A percentile compares a stretch with the other conserved stretches of the same genome.
phyloP scores from a whole-genome alignment of 1,140 invertebrate genomes.

The Globodera ellingtonae region DNA sequence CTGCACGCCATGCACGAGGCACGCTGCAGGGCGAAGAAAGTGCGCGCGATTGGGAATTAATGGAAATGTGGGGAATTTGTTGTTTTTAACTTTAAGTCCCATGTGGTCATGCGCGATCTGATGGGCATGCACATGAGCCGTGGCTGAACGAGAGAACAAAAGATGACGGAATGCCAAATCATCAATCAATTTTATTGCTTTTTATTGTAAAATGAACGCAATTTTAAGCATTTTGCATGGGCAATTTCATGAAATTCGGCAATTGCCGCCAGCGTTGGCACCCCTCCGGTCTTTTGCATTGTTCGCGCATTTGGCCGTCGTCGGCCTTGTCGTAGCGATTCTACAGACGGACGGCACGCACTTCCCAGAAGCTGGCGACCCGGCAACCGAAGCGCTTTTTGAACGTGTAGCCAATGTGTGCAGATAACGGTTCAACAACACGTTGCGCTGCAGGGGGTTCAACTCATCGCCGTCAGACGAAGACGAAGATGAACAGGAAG shows the following conservation, averaged over 20 bases:
- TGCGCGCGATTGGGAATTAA: neutral
- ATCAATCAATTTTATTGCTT: neutral
- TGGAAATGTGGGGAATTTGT: too few species aligned
- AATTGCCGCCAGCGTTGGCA: neutral
- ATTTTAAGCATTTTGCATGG: neutral
- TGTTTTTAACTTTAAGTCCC: neutral
- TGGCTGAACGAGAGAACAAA: constrained; percentile 15
- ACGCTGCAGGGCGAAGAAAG: constrained; percentile 4
- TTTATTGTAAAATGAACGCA: neutral
- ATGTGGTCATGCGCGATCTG: neutral
- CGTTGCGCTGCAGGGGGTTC: too few species aligned
- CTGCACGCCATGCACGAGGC: constrained; percentile 16
- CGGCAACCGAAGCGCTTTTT: neutral
- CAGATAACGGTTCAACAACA: neutral
- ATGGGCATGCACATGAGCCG: neutral
- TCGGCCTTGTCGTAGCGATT: neutral
- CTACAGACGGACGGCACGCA: neutral
- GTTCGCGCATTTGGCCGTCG: neutral
- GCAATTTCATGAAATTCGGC: neutral
- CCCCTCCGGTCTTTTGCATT: neutral
- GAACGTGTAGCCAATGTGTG: neutral
- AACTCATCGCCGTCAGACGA: neutral
- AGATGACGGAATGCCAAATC: neutral
- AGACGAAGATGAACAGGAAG: neutral
- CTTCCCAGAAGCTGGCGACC: neutral